Evolutionary conservation across 2,888 invertebrate species (phyloP).

Genomic region (Crocallis elinguaria): DNA sequence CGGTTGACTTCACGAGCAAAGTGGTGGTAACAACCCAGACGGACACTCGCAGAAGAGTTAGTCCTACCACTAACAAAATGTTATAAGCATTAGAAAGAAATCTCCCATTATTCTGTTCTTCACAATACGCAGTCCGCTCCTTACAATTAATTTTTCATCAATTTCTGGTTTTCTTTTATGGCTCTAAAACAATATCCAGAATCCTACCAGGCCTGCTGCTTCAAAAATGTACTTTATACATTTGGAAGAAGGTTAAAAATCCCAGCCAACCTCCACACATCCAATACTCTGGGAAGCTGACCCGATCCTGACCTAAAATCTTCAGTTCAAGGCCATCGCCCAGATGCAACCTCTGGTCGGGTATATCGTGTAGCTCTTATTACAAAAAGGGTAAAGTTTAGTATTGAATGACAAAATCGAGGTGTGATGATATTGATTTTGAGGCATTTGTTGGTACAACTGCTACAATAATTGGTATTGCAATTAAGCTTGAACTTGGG

Average conservation of each 20-base stretch:
- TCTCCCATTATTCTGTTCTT: too few species aligned
- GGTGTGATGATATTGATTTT: constrained; percentile 31
- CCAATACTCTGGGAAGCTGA: constrained; percentile 39
- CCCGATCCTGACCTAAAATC: constrained; percentile 51
- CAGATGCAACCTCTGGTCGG: constrained; percentile 37
- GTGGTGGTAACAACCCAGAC: too few species aligned
- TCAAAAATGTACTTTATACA: too few species aligned
- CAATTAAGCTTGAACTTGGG: constrained; percentile 32
- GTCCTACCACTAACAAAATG: too few species aligned
- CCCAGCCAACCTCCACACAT: neutral
- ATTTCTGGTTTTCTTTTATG: too few species aligned
- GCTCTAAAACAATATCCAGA: too few species aligned
- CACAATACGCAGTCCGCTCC: too few species aligned
- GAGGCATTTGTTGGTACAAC: constrained; percentile 33
- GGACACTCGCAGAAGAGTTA: too few species aligned
- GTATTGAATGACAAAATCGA: neutral
- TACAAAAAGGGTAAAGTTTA: constrained; percentile 4
- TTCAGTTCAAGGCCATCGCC: constrained; percentile 47
- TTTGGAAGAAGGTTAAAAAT: constrained; percentile 6
- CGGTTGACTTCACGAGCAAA: too few species aligned
- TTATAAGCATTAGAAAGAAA: too few species aligned
- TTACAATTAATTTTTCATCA: too few species aligned
- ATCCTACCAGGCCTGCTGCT: too few species aligned
- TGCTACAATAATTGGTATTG: constrained; percentile 26
- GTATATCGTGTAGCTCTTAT: constrained; percentile 14